A percentile compares a stretch with the other conserved stretches of the same genome.
Conservation (phyloP, 2,888 invertebrate species). For the Cynaeus angustus region DNA sequence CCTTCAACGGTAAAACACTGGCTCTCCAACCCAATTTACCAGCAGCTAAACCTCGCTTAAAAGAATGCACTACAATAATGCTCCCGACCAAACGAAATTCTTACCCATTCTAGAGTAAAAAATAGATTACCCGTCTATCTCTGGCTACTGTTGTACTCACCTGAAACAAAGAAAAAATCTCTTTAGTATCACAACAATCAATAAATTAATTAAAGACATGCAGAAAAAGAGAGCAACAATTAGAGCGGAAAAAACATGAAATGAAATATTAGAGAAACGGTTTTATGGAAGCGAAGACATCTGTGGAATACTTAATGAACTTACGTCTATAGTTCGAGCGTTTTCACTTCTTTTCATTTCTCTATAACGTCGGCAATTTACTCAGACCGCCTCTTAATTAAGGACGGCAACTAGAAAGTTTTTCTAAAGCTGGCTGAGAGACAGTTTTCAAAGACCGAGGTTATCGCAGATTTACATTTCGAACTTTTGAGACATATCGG, state of each 20-base stretch:
- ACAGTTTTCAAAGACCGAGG: constrained; percentile 2
- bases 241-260: constrained; percentile 41
- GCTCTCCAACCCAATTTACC: constrained; percentile 30
- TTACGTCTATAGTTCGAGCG: constrained; percentile 48
- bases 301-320: constrained; percentile 51
- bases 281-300: constrained; percentile 48
- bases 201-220: constrained; percentile 35
- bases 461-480: neutral
- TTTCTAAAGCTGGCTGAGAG: constrained; percentile 10
- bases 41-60: neutral
- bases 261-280: constrained; percentile 49
- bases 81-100: constrained; percentile 16
- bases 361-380: constrained; percentile 52
- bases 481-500: too few relatives aligned
- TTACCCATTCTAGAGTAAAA: constrained; percentile 11
- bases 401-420: constrained; percentile 51
- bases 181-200: constrained; percentile 7
- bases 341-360: constrained; percentile 53
- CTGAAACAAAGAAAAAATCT: constrained; percentile 52
- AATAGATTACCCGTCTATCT: constrained; percentile 10
- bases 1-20: constrained; percentile 23
- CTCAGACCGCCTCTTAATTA: constrained; percentile 55
- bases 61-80: constrained; percentile 32
- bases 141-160: constrained; percentile 47
- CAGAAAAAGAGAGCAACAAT: constrained; percentile 44